Conservation (phyloP, 2,797 vertebrate genomes). For the Sebastes hubbsi region DNA sequence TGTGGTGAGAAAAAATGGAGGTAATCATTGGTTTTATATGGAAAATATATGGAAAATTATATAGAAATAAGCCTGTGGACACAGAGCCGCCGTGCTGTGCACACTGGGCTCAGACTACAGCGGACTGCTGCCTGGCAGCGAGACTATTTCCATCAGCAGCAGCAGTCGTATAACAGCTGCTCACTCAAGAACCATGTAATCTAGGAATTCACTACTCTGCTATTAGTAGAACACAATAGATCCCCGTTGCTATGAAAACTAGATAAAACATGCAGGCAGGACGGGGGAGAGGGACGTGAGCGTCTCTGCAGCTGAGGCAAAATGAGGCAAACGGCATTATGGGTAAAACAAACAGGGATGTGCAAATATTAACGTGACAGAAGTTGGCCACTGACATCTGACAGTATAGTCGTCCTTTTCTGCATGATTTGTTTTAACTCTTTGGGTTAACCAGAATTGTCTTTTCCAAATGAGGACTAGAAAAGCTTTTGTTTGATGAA, state of each 20-base stretch:
- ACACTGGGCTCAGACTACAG: constrained; percentile 22
- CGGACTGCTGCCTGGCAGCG: constrained; percentile 2
- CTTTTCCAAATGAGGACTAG: background rate
- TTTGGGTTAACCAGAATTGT: background rate
- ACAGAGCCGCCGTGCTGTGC: constrained; percentile 1
- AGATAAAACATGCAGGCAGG: constrained; percentile 40
- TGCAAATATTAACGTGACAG: background rate
- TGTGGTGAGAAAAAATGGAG: background rate
- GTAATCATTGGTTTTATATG: constrained; percentile 1
- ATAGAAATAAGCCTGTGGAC: constrained; percentile 14
- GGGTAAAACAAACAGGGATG: constrained; percentile 9
- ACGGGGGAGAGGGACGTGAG: background rate
- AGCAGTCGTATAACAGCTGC: constrained; percentile 54
- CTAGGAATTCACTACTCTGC: constrained; percentile 65
- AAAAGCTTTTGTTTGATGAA: background rate
- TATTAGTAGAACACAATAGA: constrained; percentile 70
- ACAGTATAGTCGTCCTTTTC: background rate
- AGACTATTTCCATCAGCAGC: constrained; percentile 53
- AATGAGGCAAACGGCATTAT: background rate
- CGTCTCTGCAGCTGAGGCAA: background rate
- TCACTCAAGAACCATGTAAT: constrained; percentile 60
- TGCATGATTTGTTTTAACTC: background rate
- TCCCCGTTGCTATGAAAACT: constrained; percentile 57
- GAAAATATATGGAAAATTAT: too few species aligned
- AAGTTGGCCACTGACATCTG: background rate